Base-by-base conservation (phyloP, 2,113 vertebrate genomes). In the Gymnarchus niloticus region DNA sequence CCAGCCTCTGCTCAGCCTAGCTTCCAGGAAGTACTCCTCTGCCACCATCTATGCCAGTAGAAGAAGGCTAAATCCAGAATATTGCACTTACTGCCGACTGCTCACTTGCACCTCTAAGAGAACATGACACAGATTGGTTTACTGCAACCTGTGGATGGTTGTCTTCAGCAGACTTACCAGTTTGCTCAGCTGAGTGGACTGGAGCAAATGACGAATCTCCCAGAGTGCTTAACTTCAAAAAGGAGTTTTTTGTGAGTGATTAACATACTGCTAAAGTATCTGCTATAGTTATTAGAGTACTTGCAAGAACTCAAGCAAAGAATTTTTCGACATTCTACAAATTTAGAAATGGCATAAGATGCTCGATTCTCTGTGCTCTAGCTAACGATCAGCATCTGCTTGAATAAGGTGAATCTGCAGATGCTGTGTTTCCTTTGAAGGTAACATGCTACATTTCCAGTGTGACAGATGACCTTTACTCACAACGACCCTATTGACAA, bases 31-130 rank as follows among this genome's bases (percentile, higher is more conserved):
- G 28, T 6, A 6, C 61, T 19, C 37, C 14, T n/a, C 17, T 33
- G 25, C 82, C 56, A 54, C n/a, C 37, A 41, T 17, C 37, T 10
- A 3, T 77, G 82, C n/a, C 83, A 85, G 81, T 84, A 51, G 52
- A 14, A n/a, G 33, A 14, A 54, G 41, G 86, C 41, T 83, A 54
- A 77, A 49, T 88, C 76, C 49, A 84, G 85, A 84, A 86, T 76
- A 81, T 73, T 76, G 33, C 87, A 73, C 83, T 46, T 41, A 44
- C 85, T 37, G 41, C 51, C 56, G 49, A 86, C 81, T 81, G 28
- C 25, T 41, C 14, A 56, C 44, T 56, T 3, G 12, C 54, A 59
- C 28, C 41, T 51, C 52, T 52, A 25, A 59, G 52, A 76, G 23
- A 54, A 59, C 3, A 52, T 33, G n/a, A 25, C 57, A 21, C 57